A percentile compares a stretch with the other conserved stretches of the same genome.
Conservation (phyloP, 2,113 vertebrate genomes). For the Epinephelus fuscoguttatus region DNA sequence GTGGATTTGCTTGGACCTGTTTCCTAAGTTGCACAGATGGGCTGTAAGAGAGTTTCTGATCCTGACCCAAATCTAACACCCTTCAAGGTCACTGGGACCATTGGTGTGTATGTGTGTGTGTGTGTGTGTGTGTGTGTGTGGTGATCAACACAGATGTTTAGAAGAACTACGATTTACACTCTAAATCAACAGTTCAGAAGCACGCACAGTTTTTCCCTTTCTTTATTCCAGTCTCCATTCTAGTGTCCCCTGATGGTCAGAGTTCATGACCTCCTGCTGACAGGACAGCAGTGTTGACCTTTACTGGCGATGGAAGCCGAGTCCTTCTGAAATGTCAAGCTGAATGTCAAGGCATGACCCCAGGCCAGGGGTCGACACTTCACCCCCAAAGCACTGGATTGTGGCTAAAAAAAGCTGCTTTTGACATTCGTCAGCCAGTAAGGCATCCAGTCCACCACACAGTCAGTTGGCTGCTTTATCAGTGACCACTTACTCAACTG, state of each 20-base stretch:
- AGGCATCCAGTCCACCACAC: slow-evolving; percentile 1
- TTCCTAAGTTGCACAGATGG: slow-evolving; percentile 60
- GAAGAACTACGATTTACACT: neutral
- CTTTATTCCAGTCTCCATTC: neutral
- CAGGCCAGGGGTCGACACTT: slow-evolving; percentile 56
- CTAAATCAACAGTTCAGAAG: neutral
- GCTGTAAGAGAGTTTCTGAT: slow-evolving; percentile 45
- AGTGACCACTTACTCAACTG: neutral
- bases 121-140: slow-evolving; percentile 9
- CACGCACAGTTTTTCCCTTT: neutral
- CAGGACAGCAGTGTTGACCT: slow-evolving; percentile 73
- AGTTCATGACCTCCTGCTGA: slow-evolving; percentile 59
- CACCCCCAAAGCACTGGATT: slow-evolving; percentile 38
- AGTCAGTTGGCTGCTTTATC: neutral
- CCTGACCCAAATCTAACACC: slow-evolving; percentile 55
- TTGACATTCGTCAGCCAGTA: slow-evolving; percentile 33
- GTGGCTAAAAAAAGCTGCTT: slow-evolving; percentile 50
- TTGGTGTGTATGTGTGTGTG: neutral
- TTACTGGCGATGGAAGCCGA: slow-evolving; percentile 57
- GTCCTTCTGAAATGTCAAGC: slow-evolving; percentile 78
- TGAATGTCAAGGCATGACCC: slow-evolving; percentile 77
- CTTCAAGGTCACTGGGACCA: slow-evolving; percentile 55
- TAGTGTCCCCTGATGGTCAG: slow-evolving; percentile 43
- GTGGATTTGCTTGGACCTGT: slow-evolving; percentile 14
- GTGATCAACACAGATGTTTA: slow-evolving; percentile 16